These are phyloP conservation scores for Leucophenga maculata DNA, from an alignment of 2,888 invertebrate species.

Conservation along the genomic window DNA sequence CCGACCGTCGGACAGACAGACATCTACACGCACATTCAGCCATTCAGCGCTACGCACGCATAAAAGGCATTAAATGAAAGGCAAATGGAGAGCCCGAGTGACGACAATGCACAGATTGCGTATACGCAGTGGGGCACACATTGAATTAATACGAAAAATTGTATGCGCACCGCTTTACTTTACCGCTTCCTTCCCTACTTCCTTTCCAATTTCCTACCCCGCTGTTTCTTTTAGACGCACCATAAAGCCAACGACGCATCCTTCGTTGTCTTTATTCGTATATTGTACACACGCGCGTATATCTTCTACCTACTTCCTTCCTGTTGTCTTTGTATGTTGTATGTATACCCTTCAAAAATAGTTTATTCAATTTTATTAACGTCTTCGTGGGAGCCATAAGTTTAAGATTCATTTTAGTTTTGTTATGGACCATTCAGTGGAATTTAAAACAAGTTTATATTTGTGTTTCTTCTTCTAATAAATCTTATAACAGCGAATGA, in stretches of 20 bases:
- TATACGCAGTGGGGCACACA: constrained; percentile 13
- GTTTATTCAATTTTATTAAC: no score
- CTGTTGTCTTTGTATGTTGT: constrained; percentile 5
- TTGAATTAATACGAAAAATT: constrained; percentile 18
- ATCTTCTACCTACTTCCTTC: neutral
- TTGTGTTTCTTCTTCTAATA: no score
- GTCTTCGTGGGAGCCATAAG: no score
- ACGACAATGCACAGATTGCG: constrained; percentile 11
- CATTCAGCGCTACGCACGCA: neutral
- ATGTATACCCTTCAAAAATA: no score
- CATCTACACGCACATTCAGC: neutral
- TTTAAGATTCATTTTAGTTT: no score
- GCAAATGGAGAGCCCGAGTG: neutral
- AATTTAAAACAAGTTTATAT: no score
- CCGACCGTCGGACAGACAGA: neutral
- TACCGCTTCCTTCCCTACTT: constrained; percentile 16
- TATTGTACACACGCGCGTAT: no score
- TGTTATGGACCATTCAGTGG: no score
- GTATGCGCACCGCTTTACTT: constrained; percentile 13
- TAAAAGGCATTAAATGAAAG: constrained; percentile 7
- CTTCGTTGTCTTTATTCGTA: no score
- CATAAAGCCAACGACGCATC: no score
- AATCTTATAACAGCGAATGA: no score
- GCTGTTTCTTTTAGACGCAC: neutral
- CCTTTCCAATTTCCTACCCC: neutral